A percentile compares a stretch with the other conserved stretches of the same genome.
Conservation (phyloP, 2,888 invertebrate genomes). For the Scaptomyza parva region DNA sequence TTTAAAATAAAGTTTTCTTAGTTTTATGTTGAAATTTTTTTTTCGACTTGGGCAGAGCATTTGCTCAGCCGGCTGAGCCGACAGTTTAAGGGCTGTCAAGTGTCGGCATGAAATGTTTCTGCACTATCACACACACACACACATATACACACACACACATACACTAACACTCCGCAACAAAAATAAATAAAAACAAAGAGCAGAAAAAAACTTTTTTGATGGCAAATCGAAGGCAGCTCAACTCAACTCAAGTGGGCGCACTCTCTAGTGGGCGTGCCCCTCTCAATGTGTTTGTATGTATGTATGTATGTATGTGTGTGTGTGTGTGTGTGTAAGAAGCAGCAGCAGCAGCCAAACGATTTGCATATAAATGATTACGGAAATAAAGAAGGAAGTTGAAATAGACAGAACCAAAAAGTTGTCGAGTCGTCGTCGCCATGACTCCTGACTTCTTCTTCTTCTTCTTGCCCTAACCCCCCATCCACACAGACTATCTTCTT, state of each 20-base stretch:
- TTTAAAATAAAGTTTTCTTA: too few species aligned
- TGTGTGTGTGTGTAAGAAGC: constrained; percentile 30
- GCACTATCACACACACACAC: constrained; percentile 10
- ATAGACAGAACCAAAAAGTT: constrained; percentile 63
- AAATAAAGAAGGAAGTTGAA: constrained; percentile 80
- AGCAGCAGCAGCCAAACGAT: constrained; percentile 63
- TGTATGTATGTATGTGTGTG: constrained; percentile 33
- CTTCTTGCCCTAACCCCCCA: background rate
- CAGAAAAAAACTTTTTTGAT: constrained; percentile 61
- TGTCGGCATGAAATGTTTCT: constrained; percentile 19
- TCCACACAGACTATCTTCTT: too few species aligned
- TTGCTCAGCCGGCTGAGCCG: constrained; percentile 5
- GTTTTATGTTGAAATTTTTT: background rate
- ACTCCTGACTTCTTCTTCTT: constrained; percentile 1
- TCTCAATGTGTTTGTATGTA: constrained; percentile 23
- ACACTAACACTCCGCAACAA: constrained; percentile 1
- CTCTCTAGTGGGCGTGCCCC: too few species aligned
- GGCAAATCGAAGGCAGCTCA: constrained; percentile 72
- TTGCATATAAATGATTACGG: constrained; percentile 81
- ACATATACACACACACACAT: constrained; percentile 17
- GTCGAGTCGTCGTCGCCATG: constrained; percentile 50
- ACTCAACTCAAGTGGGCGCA: constrained; percentile 44
- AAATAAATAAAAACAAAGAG: constrained; percentile 45
- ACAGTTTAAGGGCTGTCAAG: constrained; percentile 10
- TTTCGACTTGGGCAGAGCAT: constrained; percentile 4